phyloP scores from a whole-genome alignment of 2,113 vertebrate species.

The Varanus komodoensis region DNA sequence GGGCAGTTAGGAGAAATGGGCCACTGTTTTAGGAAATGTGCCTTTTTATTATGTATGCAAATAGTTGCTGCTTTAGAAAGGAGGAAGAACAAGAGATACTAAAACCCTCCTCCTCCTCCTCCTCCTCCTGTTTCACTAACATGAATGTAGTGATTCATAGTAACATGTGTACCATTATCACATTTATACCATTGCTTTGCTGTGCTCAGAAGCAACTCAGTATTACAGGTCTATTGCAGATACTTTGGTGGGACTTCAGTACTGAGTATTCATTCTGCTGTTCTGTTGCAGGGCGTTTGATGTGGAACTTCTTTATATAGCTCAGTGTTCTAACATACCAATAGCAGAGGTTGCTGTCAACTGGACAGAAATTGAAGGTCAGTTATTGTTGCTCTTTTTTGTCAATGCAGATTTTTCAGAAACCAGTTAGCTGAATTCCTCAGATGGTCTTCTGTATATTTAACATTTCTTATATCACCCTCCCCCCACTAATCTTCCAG shows the following conservation, averaged over 20 bases:
- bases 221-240: neutral
- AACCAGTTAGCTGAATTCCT: neutral
- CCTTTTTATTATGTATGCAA: neutral
- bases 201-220: neutral
- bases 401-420: neutral
- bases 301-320: conserved; percentile 95
- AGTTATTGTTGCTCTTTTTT: conserved; percentile 34
- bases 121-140: neutral
- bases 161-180: neutral
- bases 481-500: neutral
- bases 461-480: neutral
- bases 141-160: neutral
- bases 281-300: conserved; percentile 92
- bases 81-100: neutral
- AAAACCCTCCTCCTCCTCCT: neutral
- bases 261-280: neutral
- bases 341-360: conserved; percentile 95
- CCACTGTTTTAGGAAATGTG: neutral
- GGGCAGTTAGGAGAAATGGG: neutral
- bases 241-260: neutral
- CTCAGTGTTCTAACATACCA: conserved; percentile 91
- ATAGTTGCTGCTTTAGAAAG: neutral
- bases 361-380: conserved; percentile 99
- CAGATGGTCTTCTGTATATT: neutral
- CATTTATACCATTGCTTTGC: neutral